phyloP scores from a whole-genome alignment of 1,140 invertebrate species.

The Sipha flava region DNA sequence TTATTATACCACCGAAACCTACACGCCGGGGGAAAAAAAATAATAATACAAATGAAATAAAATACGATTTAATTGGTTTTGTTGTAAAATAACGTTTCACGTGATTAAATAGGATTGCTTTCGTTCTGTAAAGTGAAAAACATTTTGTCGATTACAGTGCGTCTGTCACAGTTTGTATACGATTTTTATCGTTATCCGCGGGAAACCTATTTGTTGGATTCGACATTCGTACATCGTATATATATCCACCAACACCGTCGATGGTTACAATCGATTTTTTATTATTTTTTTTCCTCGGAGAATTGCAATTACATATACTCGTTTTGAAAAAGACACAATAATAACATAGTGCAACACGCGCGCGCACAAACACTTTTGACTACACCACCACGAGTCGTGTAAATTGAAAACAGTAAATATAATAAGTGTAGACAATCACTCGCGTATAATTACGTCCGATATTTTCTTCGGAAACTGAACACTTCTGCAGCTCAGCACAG shows the following conservation, averaged over 20 bases:
- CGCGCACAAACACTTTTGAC: neutral
- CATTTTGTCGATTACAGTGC: neutral
- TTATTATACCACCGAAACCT: too few species aligned
- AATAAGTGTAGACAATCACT: neutral
- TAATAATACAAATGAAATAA: too few species aligned
- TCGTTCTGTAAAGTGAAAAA: neutral
- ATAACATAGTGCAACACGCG: neutral
- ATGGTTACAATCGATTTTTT: neutral
- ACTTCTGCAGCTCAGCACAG: too few species aligned
- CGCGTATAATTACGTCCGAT: too few species aligned
- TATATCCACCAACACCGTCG: neutral
- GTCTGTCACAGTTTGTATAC: neutral
- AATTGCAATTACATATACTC: neutral
- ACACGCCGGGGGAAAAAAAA: too few species aligned
- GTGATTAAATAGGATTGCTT: neutral
- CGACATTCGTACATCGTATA: neutral
- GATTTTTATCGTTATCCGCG: slow-evolving; percentile 2
- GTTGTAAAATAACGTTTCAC: neutral
- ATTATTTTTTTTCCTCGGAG: neutral
- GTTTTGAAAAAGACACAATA: neutral
- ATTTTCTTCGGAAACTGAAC: too few species aligned
- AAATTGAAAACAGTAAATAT: slow-evolving; percentile 3
- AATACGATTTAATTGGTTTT: neutral
- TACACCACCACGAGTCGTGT: neutral
- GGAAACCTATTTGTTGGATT: slow-evolving; percentile 1